Base-by-base conservation (phyloP, 1,140 invertebrate species). In the Drosophila sturtevanti region DNA sequence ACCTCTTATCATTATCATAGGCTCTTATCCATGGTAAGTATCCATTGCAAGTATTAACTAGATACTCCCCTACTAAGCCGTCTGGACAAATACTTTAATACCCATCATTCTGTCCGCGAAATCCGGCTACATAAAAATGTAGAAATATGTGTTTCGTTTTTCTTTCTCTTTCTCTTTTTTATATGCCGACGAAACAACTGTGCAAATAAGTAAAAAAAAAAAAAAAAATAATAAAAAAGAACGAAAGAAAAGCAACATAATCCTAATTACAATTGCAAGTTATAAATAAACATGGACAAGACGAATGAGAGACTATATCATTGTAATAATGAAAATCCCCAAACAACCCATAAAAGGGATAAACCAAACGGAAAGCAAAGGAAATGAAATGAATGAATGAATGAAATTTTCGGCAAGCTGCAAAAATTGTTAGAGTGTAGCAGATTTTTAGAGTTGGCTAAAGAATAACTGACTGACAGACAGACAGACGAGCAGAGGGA, bases 261-360 rank as follows among this genome's bases (percentile, higher is more conserved):
- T 87, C 82, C 82, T 87, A 87, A 87, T 87, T 87, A 87, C 84
- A 87, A 87, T 87, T 82, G 79, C 67, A 77, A 87, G 84, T 89
- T 87, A 89, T 87, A 87, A 82, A 82, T 87, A 87, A 87, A 87
- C 81, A 87, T 89, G 82, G 74, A 63, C 69, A 80, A 68, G 70
- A 63, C 54, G 59, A 62, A 60, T 63, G 72, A 58, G 68, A 14
- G 67, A 68, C 77, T 74, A 69, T 65, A 65, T 77, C 77, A 84
- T 73, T 84, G 76, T 82, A 72, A 69, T 82, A 87, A 86, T 82
- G 75, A 79, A 87, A 82, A 87, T 77, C 79, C 82, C 84, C 75
- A 79, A 89, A 87, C 82, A 87, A 87, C 79, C 82, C 68, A 89
- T 87, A 87, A 87, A 87, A 87, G 82, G 84, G 82, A 87, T 87